A percentile compares a stretch with the other conserved stretches of the same genome.
These are phyloP conservation scores for Bubo scandiacus DNA, from an alignment of 2,113 vertebrate species.

Conservation along the genomic window DNA sequence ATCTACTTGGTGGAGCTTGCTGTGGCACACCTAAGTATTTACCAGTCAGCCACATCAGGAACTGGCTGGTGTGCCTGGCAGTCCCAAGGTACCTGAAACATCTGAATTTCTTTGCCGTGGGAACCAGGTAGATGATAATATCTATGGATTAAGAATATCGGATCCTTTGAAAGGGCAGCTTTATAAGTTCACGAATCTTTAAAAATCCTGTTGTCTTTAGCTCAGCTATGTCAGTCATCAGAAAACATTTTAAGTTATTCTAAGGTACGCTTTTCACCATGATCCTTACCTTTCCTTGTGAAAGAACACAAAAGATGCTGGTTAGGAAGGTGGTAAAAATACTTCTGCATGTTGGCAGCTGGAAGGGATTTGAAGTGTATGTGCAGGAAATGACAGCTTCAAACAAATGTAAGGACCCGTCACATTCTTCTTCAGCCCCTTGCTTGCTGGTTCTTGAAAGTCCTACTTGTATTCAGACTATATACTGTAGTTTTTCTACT, in stretches of 20 bases:
- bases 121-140: neutral
- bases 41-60: neutral
- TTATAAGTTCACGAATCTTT: neutral
- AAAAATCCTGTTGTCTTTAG: neutral
- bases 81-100: neutral
- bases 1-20: neutral
- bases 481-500: neutral
- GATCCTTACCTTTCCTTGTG: neutral
- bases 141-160: neutral
- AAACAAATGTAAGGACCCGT: neutral
- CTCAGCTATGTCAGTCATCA: neutral
- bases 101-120: neutral
- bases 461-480: neutral
- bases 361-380: neutral
- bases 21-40: neutral
- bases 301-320: neutral
- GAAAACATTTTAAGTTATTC: neutral
- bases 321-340: neutral
- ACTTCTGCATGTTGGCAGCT: neutral
- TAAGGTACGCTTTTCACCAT: neutral
- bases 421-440: neutral
- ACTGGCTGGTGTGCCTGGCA: neutral
- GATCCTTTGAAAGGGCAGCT: neutral
- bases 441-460: neutral
- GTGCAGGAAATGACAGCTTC: neutral